Base-by-base conservation (phyloP, 2,113 vertebrate species). In the Anoura caudifer region DNA sequence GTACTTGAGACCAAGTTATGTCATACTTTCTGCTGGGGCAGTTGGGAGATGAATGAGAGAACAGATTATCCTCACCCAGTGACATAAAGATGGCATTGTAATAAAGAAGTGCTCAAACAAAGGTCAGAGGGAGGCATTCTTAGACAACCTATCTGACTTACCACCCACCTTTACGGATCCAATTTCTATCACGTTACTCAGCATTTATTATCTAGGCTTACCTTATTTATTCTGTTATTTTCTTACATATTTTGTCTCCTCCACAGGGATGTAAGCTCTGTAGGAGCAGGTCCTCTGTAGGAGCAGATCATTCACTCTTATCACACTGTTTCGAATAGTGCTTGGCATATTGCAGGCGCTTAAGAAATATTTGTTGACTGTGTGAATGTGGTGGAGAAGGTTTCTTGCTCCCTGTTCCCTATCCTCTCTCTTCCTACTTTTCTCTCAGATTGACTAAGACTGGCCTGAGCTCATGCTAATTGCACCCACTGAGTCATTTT, bases 361-460 rank as follows among this genome's bases (percentile, higher is more conserved):
- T 93, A 88, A 95, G 79, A 93, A 85, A 69, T 86, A 87, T 61
- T 94, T 89, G 47, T 63, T 88, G 89, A 67, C 63, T 31, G 43
- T 20, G 45, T 70, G 83, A 86, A 38, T 45, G 14, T 36, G 38
- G 22, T 69, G 45, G 41, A 85, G n/a, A 91, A 81, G 7, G 26
- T 47, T 50, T 91, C 36, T 24, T 86, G 15, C 19, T 84, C 41
- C 41, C 13, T n/a, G 80, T 75, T 87, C 33, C 41, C 31, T 95
- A 4, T 41, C 22, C 11, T 33, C 17, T 43, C 88, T 16, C 52
- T 79, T 94, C 61, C 56, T 26, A 24, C 84, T 31, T 63, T 96
- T 94, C 86, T 91, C n/a, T 94, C 41, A 41, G 41, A 77, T 67
- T 88, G 70, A 65, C 43, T n/a, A 59, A 87, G 20, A 82, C 59